Conservation (phyloP, 2,113 vertebrate species). For the Callorhinus ursinus region DNA sequence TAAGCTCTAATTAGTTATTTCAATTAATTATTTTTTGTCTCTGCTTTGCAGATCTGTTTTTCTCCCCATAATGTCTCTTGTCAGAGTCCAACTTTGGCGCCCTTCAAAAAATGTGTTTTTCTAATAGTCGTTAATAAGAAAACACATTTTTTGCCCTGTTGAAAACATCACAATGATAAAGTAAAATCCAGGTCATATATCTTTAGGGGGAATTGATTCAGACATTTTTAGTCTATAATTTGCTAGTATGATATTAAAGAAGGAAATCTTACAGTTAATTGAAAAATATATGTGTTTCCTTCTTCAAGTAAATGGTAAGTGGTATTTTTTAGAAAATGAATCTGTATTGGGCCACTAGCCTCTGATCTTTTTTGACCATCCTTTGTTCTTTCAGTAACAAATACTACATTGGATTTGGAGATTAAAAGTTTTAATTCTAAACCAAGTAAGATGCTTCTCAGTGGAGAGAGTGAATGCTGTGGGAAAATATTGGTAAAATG, state of each 20-base stretch:
- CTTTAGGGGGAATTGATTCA: constrained; percentile 51
- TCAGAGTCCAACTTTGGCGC: constrained; percentile 56
- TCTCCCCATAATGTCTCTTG: constrained; percentile 46
- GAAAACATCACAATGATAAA: constrained; percentile 54
- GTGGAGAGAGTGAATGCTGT: background rate
- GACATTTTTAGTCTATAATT: constrained; percentile 45
- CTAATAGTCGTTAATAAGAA: constrained; percentile 64
- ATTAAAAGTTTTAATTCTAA: constrained; percentile 46
- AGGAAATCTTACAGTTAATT: constrained; percentile 63
- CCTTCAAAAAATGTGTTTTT: constrained; percentile 64
- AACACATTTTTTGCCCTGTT: constrained; percentile 31
- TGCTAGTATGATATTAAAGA: constrained; percentile 38
- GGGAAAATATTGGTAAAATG: constrained; percentile 14
- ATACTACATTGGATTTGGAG: background rate
- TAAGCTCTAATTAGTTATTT: constrained; percentile 81
- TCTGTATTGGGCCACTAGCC: background rate
- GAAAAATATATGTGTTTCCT: constrained; percentile 51
- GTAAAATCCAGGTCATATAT: constrained; percentile 59
- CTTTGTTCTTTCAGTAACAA: constrained; percentile 38
- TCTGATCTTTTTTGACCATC: constrained; percentile 34
- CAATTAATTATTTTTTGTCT: constrained; percentile 74
- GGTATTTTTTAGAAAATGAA: constrained; percentile 48
- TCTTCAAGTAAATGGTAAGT: constrained; percentile 39
- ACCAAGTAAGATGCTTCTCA: constrained; percentile 28
- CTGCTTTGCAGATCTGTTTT: constrained; percentile 54